phyloP scores from a whole-genome alignment of 2,888 invertebrate species.

The Mythimna lalbum region DNA sequence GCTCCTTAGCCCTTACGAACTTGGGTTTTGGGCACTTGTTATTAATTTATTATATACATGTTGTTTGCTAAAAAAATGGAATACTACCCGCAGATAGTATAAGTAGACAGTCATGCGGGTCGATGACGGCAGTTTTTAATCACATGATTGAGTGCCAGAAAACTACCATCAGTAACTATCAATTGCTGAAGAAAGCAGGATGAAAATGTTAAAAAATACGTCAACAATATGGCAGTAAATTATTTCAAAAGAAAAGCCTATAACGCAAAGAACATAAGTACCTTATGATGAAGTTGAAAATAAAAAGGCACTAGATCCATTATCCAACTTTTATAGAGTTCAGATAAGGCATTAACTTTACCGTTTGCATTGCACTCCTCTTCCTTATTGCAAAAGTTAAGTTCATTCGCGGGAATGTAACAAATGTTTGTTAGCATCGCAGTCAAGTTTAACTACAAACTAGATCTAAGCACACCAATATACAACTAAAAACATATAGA shows the following conservation, averaged over 20 bases:
- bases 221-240: background rate
- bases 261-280: conserved; percentile 8
- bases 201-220: background rate
- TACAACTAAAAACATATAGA: conserved; percentile 8
- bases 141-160: background rate
- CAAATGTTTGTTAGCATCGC: conserved; percentile 42
- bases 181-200: background rate
- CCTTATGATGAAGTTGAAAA: conserved; percentile 25
- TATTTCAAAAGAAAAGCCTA: background rate
- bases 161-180: too few species aligned
- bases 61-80: too few species aligned
- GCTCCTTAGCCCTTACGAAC: too few species aligned
- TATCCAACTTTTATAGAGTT: conserved; percentile 57
- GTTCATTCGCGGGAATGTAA: conserved; percentile 48
- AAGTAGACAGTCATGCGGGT: too few species aligned
- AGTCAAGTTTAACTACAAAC: conserved; percentile 48
- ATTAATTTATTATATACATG: too few species aligned
- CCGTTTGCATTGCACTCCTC: conserved; percentile 57
- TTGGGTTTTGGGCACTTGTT: too few species aligned
- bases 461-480: conserved; percentile 27
- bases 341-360: conserved; percentile 47
- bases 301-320: conserved; percentile 41
- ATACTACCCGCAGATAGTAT: too few species aligned
- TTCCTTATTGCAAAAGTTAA: conserved; percentile 69
- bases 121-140: too few species aligned